Evolutionary conservation across 2,113 vertebrate species (phyloP), one percentile per base, ranked within the genome.

Genomic region (Sander lucioperca): DNA sequence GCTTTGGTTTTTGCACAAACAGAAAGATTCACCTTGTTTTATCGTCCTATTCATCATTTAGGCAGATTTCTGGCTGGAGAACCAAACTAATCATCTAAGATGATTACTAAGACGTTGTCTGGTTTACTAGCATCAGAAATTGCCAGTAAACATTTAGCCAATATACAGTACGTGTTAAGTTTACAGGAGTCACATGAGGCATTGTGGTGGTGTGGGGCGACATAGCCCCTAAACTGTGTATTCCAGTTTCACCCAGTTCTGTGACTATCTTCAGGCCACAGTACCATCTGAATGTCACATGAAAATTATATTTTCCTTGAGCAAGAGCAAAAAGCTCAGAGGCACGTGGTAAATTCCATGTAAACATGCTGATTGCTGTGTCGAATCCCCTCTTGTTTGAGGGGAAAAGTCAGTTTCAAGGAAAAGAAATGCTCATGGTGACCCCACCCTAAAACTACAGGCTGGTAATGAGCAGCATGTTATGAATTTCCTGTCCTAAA

Each of bases 211-310:
- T 45, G 43, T 1, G 0, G 54, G 16, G 6, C 0, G 13, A 79
- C 58, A 78, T 77, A 58, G 48, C 39, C 47, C 64, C 25, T 27
- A 80, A 88, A 82, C 56, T 36, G 59, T 75, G 66, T 64, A 59
- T 78, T 87, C 80, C 76, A 68, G 78, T 75, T 82, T 74, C 27
- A 74, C 47, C 70, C 80, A 63, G 71, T 76, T 85, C 48, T 75
- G 70, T 18, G 63, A 63, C 78, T 84, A 85, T 86, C 79, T 88
- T 79, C 62, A 78, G 74, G 54, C 58, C 65, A 45, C 71, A 66
- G 76, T 21, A 80, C 51, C 86, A 87, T 89, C 89, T 86, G 86
- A 90, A 80, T 82, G 79, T 93, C 86, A 93, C 90, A 90, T 92
- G 90, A 82, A 89, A 73, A 84, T 82, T 56, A 51, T 8, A 80